phyloP scores from a whole-genome alignment of 2,888 invertebrate species.

The Orthosia gothica region DNA sequence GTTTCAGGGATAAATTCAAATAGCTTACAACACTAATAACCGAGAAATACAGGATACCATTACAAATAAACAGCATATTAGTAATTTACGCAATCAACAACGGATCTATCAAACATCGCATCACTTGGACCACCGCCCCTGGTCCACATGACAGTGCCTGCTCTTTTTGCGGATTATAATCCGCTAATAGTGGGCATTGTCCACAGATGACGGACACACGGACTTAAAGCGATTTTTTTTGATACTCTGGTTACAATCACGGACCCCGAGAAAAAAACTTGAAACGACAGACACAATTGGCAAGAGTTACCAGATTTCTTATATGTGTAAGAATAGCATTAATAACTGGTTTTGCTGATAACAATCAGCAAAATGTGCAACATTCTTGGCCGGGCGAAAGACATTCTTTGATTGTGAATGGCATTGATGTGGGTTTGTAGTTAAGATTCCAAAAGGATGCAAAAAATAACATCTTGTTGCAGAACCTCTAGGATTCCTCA shows the following conservation, averaged over 20 bases:
- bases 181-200: slow-evolving; percentile 91
- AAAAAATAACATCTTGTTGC: slow-evolving; percentile 32
- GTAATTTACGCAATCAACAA: neutral
- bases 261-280: slow-evolving; percentile 67
- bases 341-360: slow-evolving; percentile 61
- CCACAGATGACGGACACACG: slow-evolving; percentile 84
- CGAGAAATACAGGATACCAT: neutral
- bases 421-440: slow-evolving; percentile 35
- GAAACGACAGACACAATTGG: slow-evolving; percentile 78
- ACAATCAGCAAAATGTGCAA: slow-evolving; percentile 68
- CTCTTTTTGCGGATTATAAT: slow-evolving; percentile 89
- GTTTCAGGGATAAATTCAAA: neutral
- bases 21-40: no score
- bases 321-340: slow-evolving; percentile 81
- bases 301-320: slow-evolving; percentile 87
- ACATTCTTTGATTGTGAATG: slow-evolving; percentile 50
- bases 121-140: slow-evolving; percentile 66
- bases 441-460: slow-evolving; percentile 12
- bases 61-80: no score
- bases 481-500: neutral
- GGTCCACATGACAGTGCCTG: slow-evolving; percentile 81
- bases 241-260: slow-evolving; percentile 71
- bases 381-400: slow-evolving; percentile 37
- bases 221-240: slow-evolving; percentile 77
- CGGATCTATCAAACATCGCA: neutral